Percentiles rank a stretch among this genome's conserved stretches.
Evolutionary conservation across 2,888 invertebrate species (phyloP).

Genomic region (Heliconius hortense): DNA sequence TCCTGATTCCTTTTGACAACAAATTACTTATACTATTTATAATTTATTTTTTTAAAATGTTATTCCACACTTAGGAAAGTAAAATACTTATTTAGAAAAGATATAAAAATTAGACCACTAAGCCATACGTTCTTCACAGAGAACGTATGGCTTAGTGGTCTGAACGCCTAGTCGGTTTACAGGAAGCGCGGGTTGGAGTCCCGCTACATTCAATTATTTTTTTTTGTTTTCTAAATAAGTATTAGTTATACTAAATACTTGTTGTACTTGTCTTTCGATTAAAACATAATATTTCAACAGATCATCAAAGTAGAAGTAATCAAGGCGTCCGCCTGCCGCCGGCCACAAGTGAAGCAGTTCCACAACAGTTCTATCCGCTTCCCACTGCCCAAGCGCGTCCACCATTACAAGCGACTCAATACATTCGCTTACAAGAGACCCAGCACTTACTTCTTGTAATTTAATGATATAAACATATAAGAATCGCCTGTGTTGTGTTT

Average conservation of each 20-base stretch:
- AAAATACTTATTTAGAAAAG: too few relatives aligned
- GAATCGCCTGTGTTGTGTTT: constrained; percentile 12
- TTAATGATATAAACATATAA: constrained; percentile 38
- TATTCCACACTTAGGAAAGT: too few relatives aligned
- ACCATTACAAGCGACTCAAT: constrained; percentile 91
- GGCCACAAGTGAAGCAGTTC: constrained; percentile 98
- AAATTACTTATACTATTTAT: neutral
- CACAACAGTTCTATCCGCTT: constrained; percentile 98
- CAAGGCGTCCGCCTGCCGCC: constrained; percentile 92
- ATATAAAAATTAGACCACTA: too few relatives aligned
- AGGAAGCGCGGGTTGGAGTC: too few relatives aligned
- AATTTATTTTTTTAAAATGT: too few relatives aligned
- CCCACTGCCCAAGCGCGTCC: constrained; percentile 96
- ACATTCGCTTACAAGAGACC: constrained; percentile 92
- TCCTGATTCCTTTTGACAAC: neutral
- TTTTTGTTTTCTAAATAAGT: too few relatives aligned
- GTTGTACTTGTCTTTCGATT: neutral
- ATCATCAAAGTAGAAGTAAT: constrained; percentile 98
- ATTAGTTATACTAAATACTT: neutral
- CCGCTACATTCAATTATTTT: too few relatives aligned
- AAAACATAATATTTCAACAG: constrained; percentile 70
- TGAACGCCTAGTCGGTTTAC: too few relatives aligned
- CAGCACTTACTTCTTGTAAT: constrained; percentile 87
- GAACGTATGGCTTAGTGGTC: too few relatives aligned
- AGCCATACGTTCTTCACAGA: too few relatives aligned